phyloP scores from a whole-genome alignment of 2,797 vertebrate genomes.

The Dendrocincla tyrannina region DNA sequence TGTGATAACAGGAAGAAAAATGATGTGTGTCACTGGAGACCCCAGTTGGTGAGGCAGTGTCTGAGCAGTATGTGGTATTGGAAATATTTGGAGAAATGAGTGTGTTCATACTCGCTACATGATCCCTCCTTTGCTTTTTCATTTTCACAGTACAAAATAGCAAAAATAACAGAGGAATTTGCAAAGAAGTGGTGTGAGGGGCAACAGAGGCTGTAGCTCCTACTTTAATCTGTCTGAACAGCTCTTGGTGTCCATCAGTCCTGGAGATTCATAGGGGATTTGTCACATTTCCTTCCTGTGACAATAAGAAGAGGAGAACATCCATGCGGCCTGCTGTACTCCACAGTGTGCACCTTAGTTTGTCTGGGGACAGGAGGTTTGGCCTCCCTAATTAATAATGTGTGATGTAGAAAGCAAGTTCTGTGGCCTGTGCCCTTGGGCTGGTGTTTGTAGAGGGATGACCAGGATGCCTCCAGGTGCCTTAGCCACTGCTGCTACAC shows the following conservation, averaged over 20 bases:
- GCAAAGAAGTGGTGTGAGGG: neutral
- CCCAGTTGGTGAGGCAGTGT: neutral
- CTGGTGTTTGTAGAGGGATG: neutral
- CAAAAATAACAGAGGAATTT: neutral
- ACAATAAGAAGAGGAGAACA: neutral
- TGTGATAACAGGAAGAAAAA: neutral
- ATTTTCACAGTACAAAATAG: neutral
- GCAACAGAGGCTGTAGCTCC: neutral
- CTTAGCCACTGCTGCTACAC: neutral
- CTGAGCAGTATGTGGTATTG: neutral
- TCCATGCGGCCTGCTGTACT: fast-evolving
- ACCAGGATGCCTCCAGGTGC: neutral
- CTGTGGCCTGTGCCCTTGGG: neutral
- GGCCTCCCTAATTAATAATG: neutral
- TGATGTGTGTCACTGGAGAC: neutral
- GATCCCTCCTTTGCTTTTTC: neutral
- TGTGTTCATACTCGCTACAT: neutral
- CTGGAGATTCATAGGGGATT: neutral
- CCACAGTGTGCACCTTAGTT: fast-evolving
- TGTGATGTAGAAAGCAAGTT: too few relatives aligned
- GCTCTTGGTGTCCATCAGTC: fast-evolving
- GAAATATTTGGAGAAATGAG: neutral
- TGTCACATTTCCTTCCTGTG: neutral
- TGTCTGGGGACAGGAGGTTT: neutral
- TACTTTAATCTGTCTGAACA: neutral